phyloP scores from a whole-genome alignment of 2,113 vertebrate species.

The Carassius carassius region DNA sequence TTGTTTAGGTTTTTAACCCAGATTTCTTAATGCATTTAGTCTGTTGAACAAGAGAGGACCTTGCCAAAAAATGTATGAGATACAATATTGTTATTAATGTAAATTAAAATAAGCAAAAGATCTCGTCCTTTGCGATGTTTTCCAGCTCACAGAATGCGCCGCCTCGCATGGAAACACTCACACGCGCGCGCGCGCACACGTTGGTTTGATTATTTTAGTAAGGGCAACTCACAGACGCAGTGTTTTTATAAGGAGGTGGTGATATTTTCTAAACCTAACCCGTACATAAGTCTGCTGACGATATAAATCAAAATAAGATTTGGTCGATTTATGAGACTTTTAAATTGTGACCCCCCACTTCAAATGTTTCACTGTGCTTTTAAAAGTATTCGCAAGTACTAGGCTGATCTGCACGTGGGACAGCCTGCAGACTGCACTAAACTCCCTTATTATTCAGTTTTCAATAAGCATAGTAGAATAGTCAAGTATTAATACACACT shows the following conservation, averaged over 20 bases:
- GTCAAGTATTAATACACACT: background rate
- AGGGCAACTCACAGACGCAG: background rate
- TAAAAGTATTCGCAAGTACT: background rate
- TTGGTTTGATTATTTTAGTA: background rate
- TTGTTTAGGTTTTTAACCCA: background rate
- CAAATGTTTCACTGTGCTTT: background rate
- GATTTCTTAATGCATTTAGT: background rate
- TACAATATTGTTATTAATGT: background rate
- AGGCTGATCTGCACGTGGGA: background rate
- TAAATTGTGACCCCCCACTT: background rate
- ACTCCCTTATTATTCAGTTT: background rate
- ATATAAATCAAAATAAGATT: background rate
- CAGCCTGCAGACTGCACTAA: background rate
- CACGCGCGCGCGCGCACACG: background rate
- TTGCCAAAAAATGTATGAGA: background rate
- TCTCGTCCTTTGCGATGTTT: background rate
- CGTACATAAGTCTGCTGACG: background rate
- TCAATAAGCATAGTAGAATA: slow-evolving; percentile 6
- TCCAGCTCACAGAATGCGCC: slow-evolving; percentile 35
- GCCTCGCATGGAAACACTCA: slow-evolving; percentile 42
- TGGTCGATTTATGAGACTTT: background rate
- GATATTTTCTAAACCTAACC: background rate
- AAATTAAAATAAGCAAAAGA: background rate
- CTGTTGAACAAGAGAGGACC: background rate
- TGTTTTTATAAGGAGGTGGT: background rate